Evolutionary conservation across 2,888 invertebrate genomes (phyloP).

Genomic region (Phyto melanocephala): DNA sequence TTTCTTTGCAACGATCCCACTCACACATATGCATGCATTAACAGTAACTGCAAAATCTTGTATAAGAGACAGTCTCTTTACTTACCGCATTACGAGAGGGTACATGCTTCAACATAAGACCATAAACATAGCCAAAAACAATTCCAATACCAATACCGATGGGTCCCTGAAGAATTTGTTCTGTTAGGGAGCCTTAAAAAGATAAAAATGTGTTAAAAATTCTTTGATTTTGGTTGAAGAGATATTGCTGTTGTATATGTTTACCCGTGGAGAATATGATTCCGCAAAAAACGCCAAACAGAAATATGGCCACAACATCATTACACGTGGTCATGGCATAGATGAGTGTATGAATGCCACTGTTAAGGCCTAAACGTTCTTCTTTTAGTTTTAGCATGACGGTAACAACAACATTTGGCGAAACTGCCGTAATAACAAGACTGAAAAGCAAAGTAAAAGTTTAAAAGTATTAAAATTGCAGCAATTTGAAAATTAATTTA

Average conservation of each 20-base stretch:
- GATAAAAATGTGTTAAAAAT: neutral
- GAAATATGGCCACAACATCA: slow-evolving; percentile 87
- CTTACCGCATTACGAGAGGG: slow-evolving; percentile 80
- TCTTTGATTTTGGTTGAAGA: neutral
- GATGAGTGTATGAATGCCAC: slow-evolving; percentile 87
- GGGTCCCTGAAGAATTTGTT: slow-evolving; percentile 81
- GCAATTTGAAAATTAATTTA: no score
- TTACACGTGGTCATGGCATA: slow-evolving; percentile 82
- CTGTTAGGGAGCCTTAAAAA: slow-evolving; percentile 76
- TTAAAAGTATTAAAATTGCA: no score
- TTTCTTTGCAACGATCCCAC: neutral
- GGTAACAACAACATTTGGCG: slow-evolving; percentile 87
- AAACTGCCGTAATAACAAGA: slow-evolving; percentile 84
- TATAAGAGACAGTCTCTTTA: slow-evolving; percentile 12
- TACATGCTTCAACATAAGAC: slow-evolving; percentile 82
- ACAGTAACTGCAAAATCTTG: neutral
- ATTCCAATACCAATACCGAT: slow-evolving; percentile 83
- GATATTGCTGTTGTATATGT: neutral
- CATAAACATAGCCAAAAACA: slow-evolving; percentile 82
- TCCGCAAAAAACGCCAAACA: slow-evolving; percentile 84
- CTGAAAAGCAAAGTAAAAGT: slow-evolving; percentile 73
- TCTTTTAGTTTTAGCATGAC: slow-evolving; percentile 83
- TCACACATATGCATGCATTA: neutral
- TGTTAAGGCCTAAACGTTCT: slow-evolving; percentile 82
- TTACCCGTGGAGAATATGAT: slow-evolving; percentile 83